phyloP scores from a whole-genome alignment of 2,888 invertebrate species.

The Lithophane semibrunnea region DNA sequence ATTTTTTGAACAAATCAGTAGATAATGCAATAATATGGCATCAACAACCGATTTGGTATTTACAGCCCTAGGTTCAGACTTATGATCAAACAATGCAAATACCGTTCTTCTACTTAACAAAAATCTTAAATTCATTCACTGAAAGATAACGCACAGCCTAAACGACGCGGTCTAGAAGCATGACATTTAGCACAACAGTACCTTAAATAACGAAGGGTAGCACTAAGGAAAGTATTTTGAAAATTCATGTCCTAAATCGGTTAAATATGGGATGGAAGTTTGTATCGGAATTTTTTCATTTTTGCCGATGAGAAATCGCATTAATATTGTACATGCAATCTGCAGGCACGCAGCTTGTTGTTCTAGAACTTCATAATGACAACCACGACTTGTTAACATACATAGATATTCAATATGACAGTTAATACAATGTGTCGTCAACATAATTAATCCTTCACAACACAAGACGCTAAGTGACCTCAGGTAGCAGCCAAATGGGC shows the following conservation, averaged over 20 bases:
- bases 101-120: not conserved
- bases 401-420: too few relatives aligned
- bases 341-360: not conserved
- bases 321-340: too few relatives aligned
- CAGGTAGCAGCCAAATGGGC: constrained; percentile 46
- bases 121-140: not conserved
- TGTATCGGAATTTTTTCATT: not conserved
- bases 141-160: not conserved
- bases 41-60: not conserved
- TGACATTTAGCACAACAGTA: not conserved
- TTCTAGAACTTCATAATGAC: not conserved
- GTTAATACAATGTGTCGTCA: not conserved
- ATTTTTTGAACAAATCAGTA: not conserved
- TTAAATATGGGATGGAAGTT: not conserved
- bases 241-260: not conserved
- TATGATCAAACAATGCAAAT: not conserved
- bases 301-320: too few relatives aligned
- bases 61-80: not conserved
- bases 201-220: not conserved
- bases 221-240: not conserved
- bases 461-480: constrained; percentile 9
- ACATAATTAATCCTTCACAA: constrained; percentile 10
- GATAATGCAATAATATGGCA: not conserved
- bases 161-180: not conserved
- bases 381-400: not conserved